Base-by-base conservation (phyloP, 2,888 invertebrate species). In the Chrysomela aeneicollis region DNA sequence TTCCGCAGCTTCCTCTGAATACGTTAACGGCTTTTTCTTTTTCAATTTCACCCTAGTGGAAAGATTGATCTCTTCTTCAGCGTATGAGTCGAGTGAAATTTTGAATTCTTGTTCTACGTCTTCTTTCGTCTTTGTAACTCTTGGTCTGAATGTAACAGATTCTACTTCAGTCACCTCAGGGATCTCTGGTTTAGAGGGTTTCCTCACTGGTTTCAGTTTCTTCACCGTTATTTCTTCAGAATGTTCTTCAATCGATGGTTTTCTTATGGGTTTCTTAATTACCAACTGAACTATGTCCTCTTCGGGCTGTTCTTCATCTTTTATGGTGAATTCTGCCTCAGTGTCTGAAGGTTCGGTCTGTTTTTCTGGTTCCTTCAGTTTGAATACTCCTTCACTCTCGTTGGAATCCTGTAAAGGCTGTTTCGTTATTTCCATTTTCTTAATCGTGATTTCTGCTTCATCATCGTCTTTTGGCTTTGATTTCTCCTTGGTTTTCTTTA, bases 71-170 rank as follows among this genome's bases (percentile, higher is more conserved):
- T 94, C 93, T 85, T 94, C 94, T 83, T 93, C 94, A 42, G 92
- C 93, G 79, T 94, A 94, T 0, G 92, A 91, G 82, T 94, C 92
- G 66, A 94, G 83, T 10, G 92, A 91, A 71, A 94, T 93, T 81
- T 91, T 93, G 79, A 94, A 94, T 83, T 94, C 94, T 84, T 94
- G 94, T 78, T 94, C 94, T 12, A 94, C 92, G 75, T 93, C 92
- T 85, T 94, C 93, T 81, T 92, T 92, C 0, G 91, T 92, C 84
- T 90, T 92, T 0, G 89, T 90, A 4, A 85, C 82, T 81, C 89
- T 90, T 10, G 93, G 92, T 74, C 91, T 88, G 82, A 93, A 93
- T 42, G 91, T 93, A 0, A 94, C 92, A 73, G 88, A 91, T 84
- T 92, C 91, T 9, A 89, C 88, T 76, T 91, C 92, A 0, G 90